Evolutionary conservation across 2,113 vertebrate genomes (phyloP), one percentile per base, ranked within the genome.

Genomic region (Corapipo altera): DNA sequence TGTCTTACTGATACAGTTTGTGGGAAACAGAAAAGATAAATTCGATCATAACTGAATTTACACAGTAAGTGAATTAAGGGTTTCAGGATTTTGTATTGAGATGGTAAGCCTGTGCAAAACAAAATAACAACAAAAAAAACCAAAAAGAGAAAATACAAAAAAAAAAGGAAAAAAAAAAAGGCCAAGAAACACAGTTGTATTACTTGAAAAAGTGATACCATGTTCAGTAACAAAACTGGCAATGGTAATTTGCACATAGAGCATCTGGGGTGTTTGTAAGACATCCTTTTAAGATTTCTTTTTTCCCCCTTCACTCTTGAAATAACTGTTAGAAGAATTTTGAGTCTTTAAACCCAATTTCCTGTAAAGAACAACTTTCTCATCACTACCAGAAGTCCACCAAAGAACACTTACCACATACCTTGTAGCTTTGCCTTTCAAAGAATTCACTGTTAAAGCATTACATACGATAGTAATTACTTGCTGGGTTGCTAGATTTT

Each of bases 321-420:
- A 83, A 33, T 58, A 58, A 69, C 17, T 12, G 4, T 21, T 57
- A 23, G 12, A 76, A 41, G 32, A 41, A 76, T 73, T 72, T 71
- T 21, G 24, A 21, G 39, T 59, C 81, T 58, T 35, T 43, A 83
- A 88, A 30, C 2, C 22, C 2, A 67, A 48, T 20, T 15, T 5
- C 20, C 8, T 71, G 51, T 84, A 44, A 32, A 52, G 12, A 77
- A 5, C 18, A 92, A 46, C 59, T 16, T 55, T 37, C n/a, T 44
- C 15, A 59, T 77, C 12, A 5, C 21, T 67, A 64, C 21, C 21
- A 58, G 10, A 54, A 65, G 13, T 18, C 12, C 78, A 64, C 20
- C 54, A 52, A 55, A 83, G 11, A 76, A 24, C 11, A 85, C 2
- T 33, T 84, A 39, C 20, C 23, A 62, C 0, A 0, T 11, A 54